Base-by-base conservation (phyloP, 2,113 vertebrate species). In the Spea bombifrons region DNA sequence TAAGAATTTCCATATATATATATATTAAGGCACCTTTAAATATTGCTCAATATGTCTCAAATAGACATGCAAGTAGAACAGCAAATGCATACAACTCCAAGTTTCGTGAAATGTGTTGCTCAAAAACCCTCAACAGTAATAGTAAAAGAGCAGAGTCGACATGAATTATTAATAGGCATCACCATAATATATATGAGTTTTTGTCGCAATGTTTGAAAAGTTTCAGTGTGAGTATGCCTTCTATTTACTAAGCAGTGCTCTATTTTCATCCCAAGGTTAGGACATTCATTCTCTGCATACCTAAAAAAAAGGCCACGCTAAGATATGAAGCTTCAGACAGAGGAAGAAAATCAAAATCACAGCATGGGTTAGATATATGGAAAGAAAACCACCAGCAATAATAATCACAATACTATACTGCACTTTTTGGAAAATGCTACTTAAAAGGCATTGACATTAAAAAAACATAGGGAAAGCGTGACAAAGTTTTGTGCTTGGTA, bases 351-450 rank as follows among this genome's bases (percentile, higher is more conserved):
- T 76, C 75, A 76, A 69, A 76, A 76, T 76, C 75, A 57, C 75
- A 76, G 75, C 75, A 9, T 76, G 75, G 66, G 75, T 59, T 52
- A 69, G 67, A 76, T 76, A 66, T 69, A 76, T 76, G 75, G 61
- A 76, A 63, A 67, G 30, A 30, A 76, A 30, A 76, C 68, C 53
- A 76, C 66, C 68, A 69, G 75, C 75, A 76, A 76, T 67, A 75
- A 67, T 75, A 75, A 75, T 75, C 66, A 75, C 74, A 75, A 67
- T 66, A 75, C 44, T 75, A 75, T 75, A 75, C 67, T 75, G 74
- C 65, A 55, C 30, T 46, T 45, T 50, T 67, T 75, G 66, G 63
- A 75, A 53, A 67, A 45, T 13, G 50, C 64, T 67, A 75, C 64
- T 75, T 75, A 67, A 75, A 75, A 75, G 64, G 64, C 74, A 67